Percentiles rank a stretch among this genome's conserved stretches.
Evolutionary conservation across 2,888 invertebrate species (phyloP).

Genomic region (Limnephilus marmoratus): DNA sequence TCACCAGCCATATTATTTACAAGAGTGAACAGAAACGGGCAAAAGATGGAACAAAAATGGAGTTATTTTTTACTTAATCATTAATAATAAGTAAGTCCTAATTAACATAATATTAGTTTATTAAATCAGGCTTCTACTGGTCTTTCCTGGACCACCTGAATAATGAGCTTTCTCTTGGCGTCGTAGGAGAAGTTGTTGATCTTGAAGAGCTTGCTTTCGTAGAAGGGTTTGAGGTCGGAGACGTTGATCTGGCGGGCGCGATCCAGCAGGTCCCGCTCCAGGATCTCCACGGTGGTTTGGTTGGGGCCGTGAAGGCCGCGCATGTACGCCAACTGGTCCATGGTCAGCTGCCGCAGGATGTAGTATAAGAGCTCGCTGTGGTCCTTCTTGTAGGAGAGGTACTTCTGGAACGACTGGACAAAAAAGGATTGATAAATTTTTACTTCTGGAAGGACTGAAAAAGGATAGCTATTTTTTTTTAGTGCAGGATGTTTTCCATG

Average conservation of each 20-base stretch:
- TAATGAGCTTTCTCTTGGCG: conserved; percentile 87
- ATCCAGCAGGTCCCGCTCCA: conserved; percentile 81
- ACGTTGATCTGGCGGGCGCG: conserved; percentile 96
- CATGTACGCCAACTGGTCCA: conserved; percentile 93
- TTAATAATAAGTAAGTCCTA: not conserved
- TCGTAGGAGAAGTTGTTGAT: conserved; percentile 93
- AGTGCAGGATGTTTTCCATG: too few species aligned
- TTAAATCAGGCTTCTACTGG: conserved; percentile 68
- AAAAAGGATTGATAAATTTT: conserved; percentile 8
- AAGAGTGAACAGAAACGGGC: not conserved
- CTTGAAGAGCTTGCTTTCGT: conserved; percentile 92
- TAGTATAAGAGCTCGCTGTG: conserved; percentile 97
- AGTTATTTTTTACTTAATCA: not conserved
- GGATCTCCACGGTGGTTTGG: conserved; percentile 88
- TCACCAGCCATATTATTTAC: not conserved
- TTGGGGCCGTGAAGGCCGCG: conserved; percentile 82
- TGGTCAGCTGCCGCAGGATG: conserved; percentile 93
- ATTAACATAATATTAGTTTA: not conserved
- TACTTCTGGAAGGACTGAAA: conserved; percentile 94
- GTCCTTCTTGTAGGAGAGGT: conserved; percentile 95
- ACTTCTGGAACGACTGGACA: conserved; percentile 93
- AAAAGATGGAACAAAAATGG: not conserved
- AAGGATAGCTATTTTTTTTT: not conserved
- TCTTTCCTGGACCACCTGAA: conserved; percentile 86
- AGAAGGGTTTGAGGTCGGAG: conserved; percentile 92